phyloP scores from a whole-genome alignment of 2,113 vertebrate genomes.

The Gobius niger region DNA sequence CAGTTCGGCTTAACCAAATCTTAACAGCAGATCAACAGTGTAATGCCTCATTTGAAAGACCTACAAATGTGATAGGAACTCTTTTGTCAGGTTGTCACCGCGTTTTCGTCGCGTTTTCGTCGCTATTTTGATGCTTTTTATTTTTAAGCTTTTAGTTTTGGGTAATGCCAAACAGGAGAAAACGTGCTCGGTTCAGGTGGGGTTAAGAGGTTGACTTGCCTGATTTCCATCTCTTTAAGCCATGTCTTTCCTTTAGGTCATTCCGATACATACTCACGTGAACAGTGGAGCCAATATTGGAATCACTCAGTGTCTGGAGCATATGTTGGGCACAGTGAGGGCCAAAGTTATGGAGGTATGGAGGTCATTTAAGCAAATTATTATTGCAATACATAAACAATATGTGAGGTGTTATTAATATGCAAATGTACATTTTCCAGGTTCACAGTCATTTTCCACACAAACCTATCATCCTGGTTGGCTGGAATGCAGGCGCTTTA shows the following conservation, averaged over 20 bases:
- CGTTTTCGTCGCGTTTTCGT: too few relatives aligned
- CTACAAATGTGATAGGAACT: too few relatives aligned
- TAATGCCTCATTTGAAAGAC: too few relatives aligned
- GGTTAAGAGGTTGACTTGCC: too few relatives aligned
- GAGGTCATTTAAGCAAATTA: not conserved
- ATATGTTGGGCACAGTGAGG: constrained; percentile 89
- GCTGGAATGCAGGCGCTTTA: constrained; percentile 94
- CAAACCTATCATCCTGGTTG: constrained; percentile 92
- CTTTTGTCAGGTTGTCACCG: too few relatives aligned
- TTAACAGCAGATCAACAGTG: too few relatives aligned
- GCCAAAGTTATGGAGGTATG: constrained; percentile 92
- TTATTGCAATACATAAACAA: too few relatives aligned
- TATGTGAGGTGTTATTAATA: not conserved
- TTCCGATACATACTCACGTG: constrained; percentile 88
- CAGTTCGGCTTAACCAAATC: too few relatives aligned
- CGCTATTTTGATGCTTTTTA: too few relatives aligned
- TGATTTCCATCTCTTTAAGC: not conserved
- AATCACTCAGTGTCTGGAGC: constrained; percentile 92
- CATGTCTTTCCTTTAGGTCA: constrained; percentile 77
- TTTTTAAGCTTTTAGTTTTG: too few relatives aligned
- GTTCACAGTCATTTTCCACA: constrained; percentile 95
- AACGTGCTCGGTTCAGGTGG: too few relatives aligned
- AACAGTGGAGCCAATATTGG: constrained; percentile 85
- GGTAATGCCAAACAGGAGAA: too few relatives aligned
- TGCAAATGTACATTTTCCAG: constrained; percentile 62